Base-by-base conservation (phyloP, 53 echinoderm and acorn worm genomes). In the Arbacia lixula region DNA sequence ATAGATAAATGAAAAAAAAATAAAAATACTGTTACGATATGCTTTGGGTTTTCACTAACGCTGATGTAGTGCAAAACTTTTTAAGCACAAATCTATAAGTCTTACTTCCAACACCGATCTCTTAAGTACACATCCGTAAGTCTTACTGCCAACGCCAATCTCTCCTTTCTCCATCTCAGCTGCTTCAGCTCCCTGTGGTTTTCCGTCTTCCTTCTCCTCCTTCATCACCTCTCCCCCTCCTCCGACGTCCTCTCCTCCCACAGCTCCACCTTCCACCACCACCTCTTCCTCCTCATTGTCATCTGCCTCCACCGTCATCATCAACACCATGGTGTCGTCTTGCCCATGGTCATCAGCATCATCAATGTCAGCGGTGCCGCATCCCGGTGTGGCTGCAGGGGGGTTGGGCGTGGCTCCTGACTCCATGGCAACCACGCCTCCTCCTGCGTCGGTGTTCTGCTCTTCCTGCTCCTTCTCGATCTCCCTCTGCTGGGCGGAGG, bases 401-500 rank as follows among this genome's bases (percentile, higher is more conserved):
- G 8, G 8, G 14, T 12, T 46, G 8, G 46, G 46, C 46, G 46
- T 12, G 11, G 31, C 53, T 53, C 74, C 74, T 34, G 74, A 42
- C 60, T 77, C 78, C 78, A 77, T 77, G 57, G 78, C 57, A 41
- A 77, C 78, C 39, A 77, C 78, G 0, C 24, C 60, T 2, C 57
- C 37, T 5, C 5, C 57, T 20, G 11, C 5, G 57, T 57, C 21
- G 12, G 10, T 21, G 12, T 20, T 5, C 57, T 10, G 10, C 58
- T 56, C 78, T 58, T 56, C 49, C 43, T 41, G 43, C 24, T 41
- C 78, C 29, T 41, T 77, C 60, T 77, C 78, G 58, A 77, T 57
- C 78, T 77, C 78, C 71, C 38, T 63, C 68, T 84, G 84, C 34
- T 84, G 67, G 2, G 52, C 68, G 38, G 68, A 68, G 52, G 71